Percentiles rank a stretch among this genome's conserved stretches.
Evolutionary conservation across 2,113 vertebrate species (phyloP).

Genomic region (Gracilinanus agilis): DNA sequence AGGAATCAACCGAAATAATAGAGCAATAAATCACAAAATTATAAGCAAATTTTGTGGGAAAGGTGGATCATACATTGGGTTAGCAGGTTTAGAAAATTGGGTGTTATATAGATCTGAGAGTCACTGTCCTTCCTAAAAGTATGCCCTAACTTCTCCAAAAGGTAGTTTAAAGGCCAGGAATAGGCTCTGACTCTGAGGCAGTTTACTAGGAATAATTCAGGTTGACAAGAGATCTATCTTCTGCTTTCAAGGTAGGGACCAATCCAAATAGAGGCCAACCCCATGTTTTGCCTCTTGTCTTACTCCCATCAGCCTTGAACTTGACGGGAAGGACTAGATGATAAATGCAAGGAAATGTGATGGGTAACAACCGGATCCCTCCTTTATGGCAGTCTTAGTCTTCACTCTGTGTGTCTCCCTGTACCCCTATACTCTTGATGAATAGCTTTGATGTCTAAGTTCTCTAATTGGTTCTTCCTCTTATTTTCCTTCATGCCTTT

Average conservation of each 20-base stretch:
- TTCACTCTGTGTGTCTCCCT: neutral
- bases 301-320: neutral
- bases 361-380: slow-evolving; percentile 5
- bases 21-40: slow-evolving; percentile 45
- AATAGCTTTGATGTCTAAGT: slow-evolving; percentile 4
- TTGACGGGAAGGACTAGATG: neutral
- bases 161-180: neutral
- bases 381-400: slow-evolving; percentile 26
- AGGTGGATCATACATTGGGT: neutral
- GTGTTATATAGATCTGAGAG: neutral
- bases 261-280: slow-evolving; percentile 28
- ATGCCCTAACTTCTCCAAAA: slow-evolving; percentile 26
- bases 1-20: slow-evolving; percentile 53
- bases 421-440: neutral
- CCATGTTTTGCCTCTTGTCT: neutral
- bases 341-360: slow-evolving; percentile 19
- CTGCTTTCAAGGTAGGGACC: neutral
- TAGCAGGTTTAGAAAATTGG: neutral
- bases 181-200: slow-evolving; percentile 6
- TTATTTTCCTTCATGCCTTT: slow-evolving; percentile 28
- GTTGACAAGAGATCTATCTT: neutral
- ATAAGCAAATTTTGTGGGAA: slow-evolving; percentile 21
- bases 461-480: neutral
- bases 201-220: slow-evolving; percentile 25
- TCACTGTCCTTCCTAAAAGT: neutral